These are phyloP conservation scores for Meiosimyza platycephala DNA, from an alignment of 2,888 invertebrate genomes.

Conservation along the genomic window DNA sequence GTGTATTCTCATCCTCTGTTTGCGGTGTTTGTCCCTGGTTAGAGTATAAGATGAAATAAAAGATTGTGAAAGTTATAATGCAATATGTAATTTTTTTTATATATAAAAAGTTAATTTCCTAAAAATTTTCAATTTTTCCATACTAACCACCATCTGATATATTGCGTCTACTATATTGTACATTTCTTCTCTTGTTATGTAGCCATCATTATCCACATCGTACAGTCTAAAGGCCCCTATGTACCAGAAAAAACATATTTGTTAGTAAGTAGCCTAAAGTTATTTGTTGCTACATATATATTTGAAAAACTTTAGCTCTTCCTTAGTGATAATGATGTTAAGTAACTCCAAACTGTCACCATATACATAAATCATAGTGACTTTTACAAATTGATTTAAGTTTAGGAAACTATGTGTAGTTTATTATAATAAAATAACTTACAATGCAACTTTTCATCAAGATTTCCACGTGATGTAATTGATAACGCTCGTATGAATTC, in stretches of 20 bases:
- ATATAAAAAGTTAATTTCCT: too few species aligned
- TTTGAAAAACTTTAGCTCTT: not conserved
- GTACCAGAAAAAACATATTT: not conserved
- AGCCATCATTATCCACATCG: conserved; percentile 94
- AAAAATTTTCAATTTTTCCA: too few species aligned
- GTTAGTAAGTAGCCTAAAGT: not conserved
- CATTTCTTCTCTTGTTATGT: conserved; percentile 94
- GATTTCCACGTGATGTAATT: conserved; percentile 95
- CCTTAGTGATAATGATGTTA: too few species aligned
- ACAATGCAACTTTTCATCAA: conserved; percentile 98
- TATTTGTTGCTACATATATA: too few species aligned
- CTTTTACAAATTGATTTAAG: not conserved
- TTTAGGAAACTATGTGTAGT: not conserved
- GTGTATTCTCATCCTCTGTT: conserved; percentile 88
- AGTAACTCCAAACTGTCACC: not conserved
- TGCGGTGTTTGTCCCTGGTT: conserved; percentile 85
- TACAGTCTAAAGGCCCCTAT: conserved; percentile 94
- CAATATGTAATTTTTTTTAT: too few species aligned
- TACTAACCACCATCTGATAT: conserved; percentile 95
- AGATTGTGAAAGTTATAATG: not conserved
- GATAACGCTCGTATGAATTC: conserved; percentile 97
- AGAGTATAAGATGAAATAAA: conserved; percentile 40
- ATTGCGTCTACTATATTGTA: conserved; percentile 96
- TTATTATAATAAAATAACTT: conserved; percentile 68
- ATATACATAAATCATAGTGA: too few species aligned